These are phyloP conservation scores for Myiopsitta monachus DNA, from an alignment of 2,113 vertebrate genomes.

Conservation along the genomic window DNA sequence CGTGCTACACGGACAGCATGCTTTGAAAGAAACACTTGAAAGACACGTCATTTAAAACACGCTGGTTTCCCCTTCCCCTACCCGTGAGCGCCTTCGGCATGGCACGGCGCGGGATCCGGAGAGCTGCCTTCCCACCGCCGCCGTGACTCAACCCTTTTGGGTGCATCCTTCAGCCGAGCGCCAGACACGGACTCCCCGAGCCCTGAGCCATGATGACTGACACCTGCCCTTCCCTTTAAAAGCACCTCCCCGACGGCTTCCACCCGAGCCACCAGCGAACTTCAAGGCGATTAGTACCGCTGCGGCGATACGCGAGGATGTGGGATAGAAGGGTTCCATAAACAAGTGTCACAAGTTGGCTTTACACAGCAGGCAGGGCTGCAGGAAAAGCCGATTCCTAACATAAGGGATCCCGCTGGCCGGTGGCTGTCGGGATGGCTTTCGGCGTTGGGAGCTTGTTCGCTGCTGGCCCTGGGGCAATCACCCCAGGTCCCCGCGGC, in stretches of 20 bases:
- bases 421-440: not conserved
- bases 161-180: not conserved
- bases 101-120: not conserved
- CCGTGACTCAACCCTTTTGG: conserved; percentile 51
- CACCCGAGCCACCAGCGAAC: not conserved
- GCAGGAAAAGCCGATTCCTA: conserved; percentile 16
- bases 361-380: not conserved
- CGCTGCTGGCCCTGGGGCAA: not conserved
- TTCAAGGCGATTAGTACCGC: not conserved
- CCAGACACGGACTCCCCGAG: not conserved
- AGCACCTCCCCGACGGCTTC: not conserved
- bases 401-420: not conserved
- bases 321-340: not conserved
- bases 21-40: not conserved
- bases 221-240: not conserved
- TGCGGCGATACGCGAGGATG: not conserved
- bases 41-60: not conserved
- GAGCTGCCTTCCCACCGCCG: not conserved
- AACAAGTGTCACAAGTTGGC: not conserved
- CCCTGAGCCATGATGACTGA: not conserved
- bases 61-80: not conserved
- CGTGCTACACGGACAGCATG: not conserved
- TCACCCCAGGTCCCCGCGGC: not conserved
- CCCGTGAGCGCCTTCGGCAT: not conserved
- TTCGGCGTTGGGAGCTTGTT: not conserved